phyloP scores from a whole-genome alignment of 2,113 vertebrate species.

The Chauna torquata region DNA sequence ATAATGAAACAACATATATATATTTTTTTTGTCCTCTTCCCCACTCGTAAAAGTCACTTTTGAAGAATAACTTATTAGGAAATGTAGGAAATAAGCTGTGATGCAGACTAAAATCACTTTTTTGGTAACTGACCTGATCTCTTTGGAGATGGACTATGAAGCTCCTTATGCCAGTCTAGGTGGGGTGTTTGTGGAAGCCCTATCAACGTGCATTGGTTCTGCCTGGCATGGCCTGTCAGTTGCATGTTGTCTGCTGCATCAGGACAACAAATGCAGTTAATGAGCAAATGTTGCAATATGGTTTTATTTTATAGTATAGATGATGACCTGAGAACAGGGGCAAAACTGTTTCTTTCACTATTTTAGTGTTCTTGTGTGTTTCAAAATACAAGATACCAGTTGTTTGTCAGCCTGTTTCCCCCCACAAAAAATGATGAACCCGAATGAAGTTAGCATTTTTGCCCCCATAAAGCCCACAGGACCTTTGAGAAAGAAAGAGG shows the following conservation, averaged over 20 bases:
- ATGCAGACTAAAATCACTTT: neutral
- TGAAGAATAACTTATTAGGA: neutral
- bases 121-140: neutral
- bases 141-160: neutral
- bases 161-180: neutral
- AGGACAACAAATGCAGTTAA: neutral
- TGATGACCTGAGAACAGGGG: neutral
- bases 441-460: neutral
- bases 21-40: neutral
- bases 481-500: neutral
- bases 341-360: neutral
- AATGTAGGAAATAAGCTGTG: neutral
- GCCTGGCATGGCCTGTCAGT: neutral
- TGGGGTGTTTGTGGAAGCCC: neutral
- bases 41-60: neutral
- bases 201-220: fast-evolving
- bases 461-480: neutral
- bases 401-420: neutral
- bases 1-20: neutral
- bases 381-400: neutral
- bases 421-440: neutral
- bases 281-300: neutral
- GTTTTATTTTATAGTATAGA: neutral
- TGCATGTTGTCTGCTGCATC: fast-evolving
- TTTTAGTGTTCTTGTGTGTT: neutral